These are phyloP conservation scores for Oreochromis spilurus DNA, from an alignment of 2,113 vertebrate genomes.

Conservation along the genomic window DNA sequence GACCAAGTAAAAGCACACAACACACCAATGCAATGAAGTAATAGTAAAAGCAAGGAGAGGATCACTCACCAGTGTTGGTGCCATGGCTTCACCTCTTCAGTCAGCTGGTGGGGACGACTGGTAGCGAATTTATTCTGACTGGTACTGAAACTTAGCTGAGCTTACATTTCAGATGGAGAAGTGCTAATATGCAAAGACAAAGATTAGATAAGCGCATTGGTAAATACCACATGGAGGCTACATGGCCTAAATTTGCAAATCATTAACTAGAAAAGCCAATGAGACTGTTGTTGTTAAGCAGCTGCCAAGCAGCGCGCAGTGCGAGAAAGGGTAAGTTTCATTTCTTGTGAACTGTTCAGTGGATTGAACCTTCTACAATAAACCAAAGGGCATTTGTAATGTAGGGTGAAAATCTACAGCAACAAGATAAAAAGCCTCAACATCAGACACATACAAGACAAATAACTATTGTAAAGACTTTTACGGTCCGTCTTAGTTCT, in stretches of 20 bases:
- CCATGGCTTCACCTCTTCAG: constrained; percentile 6
- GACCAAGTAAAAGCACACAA: not conserved
- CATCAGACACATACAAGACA: not conserved
- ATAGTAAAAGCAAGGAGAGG: not conserved
- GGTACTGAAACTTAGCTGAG: not conserved
- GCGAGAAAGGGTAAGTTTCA: not conserved
- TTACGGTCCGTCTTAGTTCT: not conserved
- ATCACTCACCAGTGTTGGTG: constrained; percentile 21
- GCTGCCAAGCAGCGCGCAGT: fast-evolving
- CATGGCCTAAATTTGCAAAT: not conserved
- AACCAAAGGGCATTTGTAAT: not conserved
- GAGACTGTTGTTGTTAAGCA: fast-evolving
- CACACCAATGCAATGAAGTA: fast-evolving
- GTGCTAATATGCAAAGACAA: fast-evolving
- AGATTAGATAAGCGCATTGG: not conserved
- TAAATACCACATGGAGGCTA: not conserved
- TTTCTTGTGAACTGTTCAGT: not conserved
- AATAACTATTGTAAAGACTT: not conserved
- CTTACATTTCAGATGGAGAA: not conserved
- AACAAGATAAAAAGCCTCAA: not conserved
- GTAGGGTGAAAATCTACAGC: not conserved
- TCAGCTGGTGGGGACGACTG: not conserved
- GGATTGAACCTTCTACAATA: not conserved
- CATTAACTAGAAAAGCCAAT: not conserved
- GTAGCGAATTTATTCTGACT: not conserved